Base-by-base conservation (phyloP, 2,888 invertebrate species). In the Ichneumoninae sp. region DNA sequence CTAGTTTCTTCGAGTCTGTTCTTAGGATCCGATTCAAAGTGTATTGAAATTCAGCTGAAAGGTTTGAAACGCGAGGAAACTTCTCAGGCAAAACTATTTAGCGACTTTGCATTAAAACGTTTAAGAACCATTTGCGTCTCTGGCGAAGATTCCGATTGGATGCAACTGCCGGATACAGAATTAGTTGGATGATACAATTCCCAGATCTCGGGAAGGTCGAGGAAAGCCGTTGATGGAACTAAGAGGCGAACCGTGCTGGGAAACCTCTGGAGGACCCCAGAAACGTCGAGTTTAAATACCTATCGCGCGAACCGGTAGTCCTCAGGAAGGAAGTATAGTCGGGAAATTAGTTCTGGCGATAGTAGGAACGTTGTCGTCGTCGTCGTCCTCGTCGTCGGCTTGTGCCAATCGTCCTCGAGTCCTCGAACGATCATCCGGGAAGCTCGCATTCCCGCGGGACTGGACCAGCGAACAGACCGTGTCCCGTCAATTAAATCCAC, bases 401-500 rank as follows among this genome's bases (percentile, higher is more conserved):
- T 63, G 57, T 69, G 73, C 77, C 36, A 66, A 60, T 74, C 80
- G 50, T 70, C 13, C 70, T 36, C 66, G 57, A 65, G 54, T 83
- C 65, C 57, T 78, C 66, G 75, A 81, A 69, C 69, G 74, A 78
- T 81, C 81, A 75, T 85, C 74, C 78, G 50, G 81, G 73, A 81
- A 85, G 83, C 78, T 83, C 69, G 76, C 81, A 85, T 83, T 86
- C 81, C 78, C 71, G 47, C 68, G 75, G 68, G 83, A 83, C 44
- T 70, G 71, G 71, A 69, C 66, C 78, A 81, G 76, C 74, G 79
- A 82, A 82, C 44, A 73, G 74, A 50, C 68, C 83, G 73, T 82
- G 77, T 86, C 77, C 76, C 81, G 76, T 87, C 87, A 81, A 86
- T 87, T 86, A 85, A 86, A 86, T 84, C 76, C 85, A 85, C 76